Percentiles rank a stretch among this genome's conserved stretches.
Evolutionary conservation across 1,140 invertebrate genomes (phyloP).

Genomic region (Drosophila willistoni): DNA sequence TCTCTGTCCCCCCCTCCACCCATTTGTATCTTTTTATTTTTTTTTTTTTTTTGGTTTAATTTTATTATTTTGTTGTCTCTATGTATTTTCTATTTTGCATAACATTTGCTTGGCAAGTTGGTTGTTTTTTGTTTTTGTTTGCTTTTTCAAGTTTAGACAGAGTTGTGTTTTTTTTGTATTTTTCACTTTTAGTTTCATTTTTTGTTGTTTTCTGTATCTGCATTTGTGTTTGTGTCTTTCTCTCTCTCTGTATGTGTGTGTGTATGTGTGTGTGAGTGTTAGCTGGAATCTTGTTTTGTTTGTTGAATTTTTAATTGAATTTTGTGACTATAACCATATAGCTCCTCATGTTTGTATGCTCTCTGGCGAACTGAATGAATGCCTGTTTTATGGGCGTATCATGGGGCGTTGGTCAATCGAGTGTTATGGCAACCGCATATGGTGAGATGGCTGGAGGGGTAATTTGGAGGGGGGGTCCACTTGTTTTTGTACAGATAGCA

Average conservation of each 20-base stretch:
- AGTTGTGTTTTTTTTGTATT: slow-evolving; percentile 34
- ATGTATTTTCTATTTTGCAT: slow-evolving; percentile 40
- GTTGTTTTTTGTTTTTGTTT: slow-evolving; percentile 30
- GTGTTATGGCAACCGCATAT: slow-evolving; percentile 41
- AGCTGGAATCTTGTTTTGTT: slow-evolving; percentile 40
- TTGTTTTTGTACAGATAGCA: not conserved
- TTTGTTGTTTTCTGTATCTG: slow-evolving; percentile 5
- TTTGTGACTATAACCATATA: slow-evolving; percentile 47
- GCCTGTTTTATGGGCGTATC: slow-evolving; percentile 27
- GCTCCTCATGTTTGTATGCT: slow-evolving; percentile 43
- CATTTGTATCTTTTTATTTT: not conserved
- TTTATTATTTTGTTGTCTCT: slow-evolving; percentile 6
- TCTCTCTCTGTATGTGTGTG: slow-evolving; percentile 12
- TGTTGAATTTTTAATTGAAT: slow-evolving; percentile 79
- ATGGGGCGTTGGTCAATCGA: slow-evolving; percentile 30
- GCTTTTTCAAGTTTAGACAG: slow-evolving; percentile 50
- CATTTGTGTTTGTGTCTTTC: slow-evolving; percentile 21
- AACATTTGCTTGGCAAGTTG: slow-evolving; percentile 34
- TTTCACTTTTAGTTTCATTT: slow-evolving; percentile 60
- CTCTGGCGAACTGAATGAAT: slow-evolving; percentile 6
- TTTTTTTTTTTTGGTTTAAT: slow-evolving; percentile 20
- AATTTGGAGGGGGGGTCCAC: not conserved
- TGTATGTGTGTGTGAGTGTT: slow-evolving; percentile 17
- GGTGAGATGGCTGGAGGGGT: not conserved
- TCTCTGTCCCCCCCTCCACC: not conserved